Base-by-base conservation (phyloP, 2,888 invertebrate species). In the Ochropleura plecta region DNA sequence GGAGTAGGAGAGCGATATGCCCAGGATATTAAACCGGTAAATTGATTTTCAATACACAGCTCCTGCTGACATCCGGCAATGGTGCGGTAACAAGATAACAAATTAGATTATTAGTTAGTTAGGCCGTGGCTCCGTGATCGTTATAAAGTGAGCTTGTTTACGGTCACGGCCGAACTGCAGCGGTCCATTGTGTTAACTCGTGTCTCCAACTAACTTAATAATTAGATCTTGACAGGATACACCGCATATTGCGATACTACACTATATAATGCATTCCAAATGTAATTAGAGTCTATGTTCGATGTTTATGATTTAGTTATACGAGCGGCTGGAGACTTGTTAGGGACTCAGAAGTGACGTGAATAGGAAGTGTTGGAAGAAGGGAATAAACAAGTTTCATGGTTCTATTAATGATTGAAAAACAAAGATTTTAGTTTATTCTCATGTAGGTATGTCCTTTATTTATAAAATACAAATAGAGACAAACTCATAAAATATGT, bases 141-240 rank as follows among this genome's bases (percentile, higher is more conserved):
- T 81, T 84, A 85, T 79, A 85, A 78, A 86, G 86, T 81, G 77
- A 79, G 82, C 85, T 88, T 83, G 85, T 86, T 87, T 81, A 82
- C 70, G 87, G 87, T 81, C 78, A 76, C 65, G 69, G 68, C 57
- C 69, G 71, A 70, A 78, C 85, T 82, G 81, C 81, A 83, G 66
- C 73, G 72, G 75, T 84, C 82, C 85, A 89, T 88, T 86, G 82
- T 77, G 78, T 88, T 89, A 88, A 69, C 79, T 84, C 66, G 65
- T 79, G 83, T 73, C 77, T 79, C 79, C 63, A 60, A 69, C 78
- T 73, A 84, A 77, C 81, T 77, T 70, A 81, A 74, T 86, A 86
- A 86, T 86, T 86, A 70, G 73, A 87, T 86, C 67, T 80, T 63
- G 75, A 73, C 71, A 75, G 80, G 74, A 80, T 76, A 59, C 74